Base-by-base conservation (phyloP, 2,113 vertebrate genomes). In the Himantopus leucocephalus region DNA sequence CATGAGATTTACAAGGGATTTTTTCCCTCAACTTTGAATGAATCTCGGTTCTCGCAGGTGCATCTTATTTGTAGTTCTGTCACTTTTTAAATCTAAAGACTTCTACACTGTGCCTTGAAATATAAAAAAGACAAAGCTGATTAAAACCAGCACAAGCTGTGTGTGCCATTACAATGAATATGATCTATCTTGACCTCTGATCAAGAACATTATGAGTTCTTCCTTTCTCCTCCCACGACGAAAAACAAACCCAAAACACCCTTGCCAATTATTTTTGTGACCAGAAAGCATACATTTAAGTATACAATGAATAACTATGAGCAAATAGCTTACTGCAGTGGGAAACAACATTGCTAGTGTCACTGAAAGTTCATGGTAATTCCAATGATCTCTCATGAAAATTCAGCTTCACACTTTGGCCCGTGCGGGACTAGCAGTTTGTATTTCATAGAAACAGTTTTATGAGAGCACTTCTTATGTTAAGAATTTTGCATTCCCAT, bases 331-430 rank as follows among this genome's bases (percentile, higher is more conserved):
- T 75, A 86, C 83, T 92, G 89, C 66, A 92, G 75, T 34, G 29
- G 88, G 93, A 96, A 97, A 68, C 78, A 92, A 78, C 60, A 92
- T 43, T 19, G 32, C 45, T 78, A 55, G 59, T 94, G 97, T 98
- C 96, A 97, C 88, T 11, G 63, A 94, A 87, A 97, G 97, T 96
- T 97, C 98, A 97, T 16, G 45, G 76, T 39, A 72, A 95, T 94
- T 96, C 85, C 63, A 78, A 84, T 59, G 73, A 85, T 88, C 81
- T 79, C 96, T 93, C 96, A 88, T 95, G 96, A 98, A 97, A 98
- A 94, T 93, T 56, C 37, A 79, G 87, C 78, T 96, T 97, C 92
- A 89, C 97, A 95, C 96, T 96, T 95, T 8, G 78, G 96, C 91
- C 92, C 9, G 8, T 91, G 94, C 30, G 29, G 93, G 88, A 96